Base-by-base conservation (phyloP, 2,797 vertebrate genomes). In the Lindbergichthys nudifrons region DNA sequence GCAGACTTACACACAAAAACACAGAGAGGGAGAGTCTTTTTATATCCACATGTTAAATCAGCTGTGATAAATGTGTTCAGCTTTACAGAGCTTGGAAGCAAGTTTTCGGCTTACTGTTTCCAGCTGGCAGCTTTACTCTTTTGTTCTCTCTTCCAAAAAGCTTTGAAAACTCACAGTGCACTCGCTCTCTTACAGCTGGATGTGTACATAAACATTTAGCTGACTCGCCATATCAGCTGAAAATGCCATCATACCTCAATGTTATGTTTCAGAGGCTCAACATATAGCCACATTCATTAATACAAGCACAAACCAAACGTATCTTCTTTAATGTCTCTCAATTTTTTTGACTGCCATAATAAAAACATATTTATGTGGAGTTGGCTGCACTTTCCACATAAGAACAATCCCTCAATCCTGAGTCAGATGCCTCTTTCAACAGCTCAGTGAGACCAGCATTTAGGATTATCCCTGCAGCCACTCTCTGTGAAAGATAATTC, bases 401-500 rank as follows among this genome's bases (percentile, higher is more conserved):
- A 51, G 32, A 30, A 45, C 23, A 48, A 64, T 60, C 36, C 50
- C 23, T 72, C 45, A 45, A 19, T 76, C 30, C 26, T 26, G 26
- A 5, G 4, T 26, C 26, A 26, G 4, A 10, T n/a, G 14, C 2
- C 30, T 45, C 42, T 75, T 58, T 65, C 32, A 7, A 36, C 57
- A 47, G 60, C 23, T 77, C 32, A 60, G 16, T 41, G 36, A 46
- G 30, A 71, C 32, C 32, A 52, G 53, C 50, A 68, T 32, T 51
- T 5, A 5, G 67, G 65, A 72, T 78, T 51, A 65, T 63, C 74
- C 46, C 53, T 14, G 13, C 56, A 67, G 50, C 73, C 62, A 57
- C 30, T 42, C 56, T 78, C 77, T 80, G 65, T 36, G 73, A 66
- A 74, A 87, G 45, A 83, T 69, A 73, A 78, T 73, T 63, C 48